Evolutionary conservation across 2,797 vertebrate species (phyloP).

Genomic region (Ambastaia sidthimunki): DNA sequence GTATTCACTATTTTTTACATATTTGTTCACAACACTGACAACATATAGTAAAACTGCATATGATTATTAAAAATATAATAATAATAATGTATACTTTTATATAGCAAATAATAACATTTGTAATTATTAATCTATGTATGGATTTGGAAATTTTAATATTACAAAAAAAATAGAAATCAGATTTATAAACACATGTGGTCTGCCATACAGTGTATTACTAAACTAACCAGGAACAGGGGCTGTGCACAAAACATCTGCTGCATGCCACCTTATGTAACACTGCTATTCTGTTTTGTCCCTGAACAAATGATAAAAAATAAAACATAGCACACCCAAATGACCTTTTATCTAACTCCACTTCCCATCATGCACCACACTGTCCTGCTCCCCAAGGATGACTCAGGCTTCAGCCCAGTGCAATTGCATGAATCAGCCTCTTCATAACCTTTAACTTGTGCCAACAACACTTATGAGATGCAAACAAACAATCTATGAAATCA

Average conservation of each 20-base stretch:
- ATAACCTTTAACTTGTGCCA: constrained; percentile 22
- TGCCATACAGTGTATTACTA: not conserved
- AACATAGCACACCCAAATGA: not conserved
- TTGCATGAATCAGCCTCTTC: constrained; percentile 14
- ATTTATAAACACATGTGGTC: no score
- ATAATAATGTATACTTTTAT: not conserved
- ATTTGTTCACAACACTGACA: not conserved
- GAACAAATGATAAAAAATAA: not conserved
- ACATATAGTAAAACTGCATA: no score
- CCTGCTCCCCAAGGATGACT: constrained; percentile 3
- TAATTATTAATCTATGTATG: no score
- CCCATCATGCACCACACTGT: constrained; percentile 14
- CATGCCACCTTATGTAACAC: not conserved
- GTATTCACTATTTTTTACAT: no score
- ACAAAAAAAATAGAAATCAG: not conserved
- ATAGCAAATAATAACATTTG: no score
- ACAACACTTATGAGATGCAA: constrained; percentile 21
- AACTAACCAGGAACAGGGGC: not conserved
- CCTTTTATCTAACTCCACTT: not conserved
- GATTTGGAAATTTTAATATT: not conserved
- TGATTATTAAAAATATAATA: no score
- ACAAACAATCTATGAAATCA: constrained; percentile 44
- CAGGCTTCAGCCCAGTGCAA: constrained; percentile 2
- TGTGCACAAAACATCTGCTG: not conserved
- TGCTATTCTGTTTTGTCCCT: not conserved